A percentile compares a stretch with the other conserved stretches of the same genome.
Conservation (phyloP, 2,113 vertebrate species). For the Meleagris gallopavo region DNA sequence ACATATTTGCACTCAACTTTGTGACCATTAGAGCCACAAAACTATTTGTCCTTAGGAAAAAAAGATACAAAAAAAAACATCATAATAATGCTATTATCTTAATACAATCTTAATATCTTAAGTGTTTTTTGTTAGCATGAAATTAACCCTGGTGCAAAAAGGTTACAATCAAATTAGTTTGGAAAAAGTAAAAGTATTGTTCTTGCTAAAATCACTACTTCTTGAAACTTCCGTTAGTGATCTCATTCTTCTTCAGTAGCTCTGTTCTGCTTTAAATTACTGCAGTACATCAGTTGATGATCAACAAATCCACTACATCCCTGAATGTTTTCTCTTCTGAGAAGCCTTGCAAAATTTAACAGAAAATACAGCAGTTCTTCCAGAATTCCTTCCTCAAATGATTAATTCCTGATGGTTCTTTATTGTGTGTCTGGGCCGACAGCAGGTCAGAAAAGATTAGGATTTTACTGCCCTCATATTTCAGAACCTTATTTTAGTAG, state of each 20-base stretch:
- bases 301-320: not conserved
- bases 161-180: not conserved
- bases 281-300: not conserved
- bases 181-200: not conserved
- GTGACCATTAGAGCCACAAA: not conserved
- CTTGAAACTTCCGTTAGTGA: conserved; percentile 11
- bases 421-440: not conserved
- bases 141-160: not conserved
- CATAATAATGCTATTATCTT: conserved; percentile 37
- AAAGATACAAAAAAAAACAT: not conserved
- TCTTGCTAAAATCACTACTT: not conserved
- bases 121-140: not conserved
- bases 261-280: not conserved
- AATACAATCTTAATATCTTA: conserved; percentile 27
- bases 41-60: not conserved
- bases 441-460: conserved; percentile 32
- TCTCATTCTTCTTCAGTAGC: conserved; percentile 1
- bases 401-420: conserved; percentile 32
- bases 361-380: not conserved
- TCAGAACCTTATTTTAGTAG: conserved; percentile 43
- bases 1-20: not conserved
- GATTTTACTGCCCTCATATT: conserved; percentile 43
- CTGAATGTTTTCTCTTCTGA: conserved; percentile 12
- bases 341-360: conserved; percentile 24
- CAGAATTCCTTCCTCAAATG: not conserved